These are phyloP conservation scores for Tragulus kanchil DNA, from an alignment of 2,113 vertebrate species.

Conservation along the genomic window DNA sequence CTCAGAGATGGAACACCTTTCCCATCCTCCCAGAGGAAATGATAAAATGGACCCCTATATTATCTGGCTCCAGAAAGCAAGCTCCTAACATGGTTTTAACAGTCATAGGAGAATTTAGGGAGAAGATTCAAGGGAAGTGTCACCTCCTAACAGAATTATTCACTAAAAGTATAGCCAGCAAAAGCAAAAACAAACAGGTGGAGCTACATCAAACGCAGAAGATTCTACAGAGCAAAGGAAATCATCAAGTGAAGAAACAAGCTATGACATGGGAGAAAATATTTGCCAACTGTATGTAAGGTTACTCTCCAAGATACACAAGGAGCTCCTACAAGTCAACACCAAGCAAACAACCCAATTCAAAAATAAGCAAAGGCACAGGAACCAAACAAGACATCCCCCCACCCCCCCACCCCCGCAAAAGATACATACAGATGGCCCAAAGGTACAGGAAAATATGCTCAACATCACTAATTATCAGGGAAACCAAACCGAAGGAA, in stretches of 20 bases:
- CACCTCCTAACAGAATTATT: not conserved
- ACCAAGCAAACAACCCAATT: not conserved
- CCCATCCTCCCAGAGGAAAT: not conserved
- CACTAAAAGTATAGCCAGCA: not conserved
- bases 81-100: fast-evolving
- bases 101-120: not conserved
- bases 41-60: not conserved
- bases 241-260: not conserved
- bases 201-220: not conserved
- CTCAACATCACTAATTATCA: not conserved
- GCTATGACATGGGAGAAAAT: not conserved
- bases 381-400: not conserved
- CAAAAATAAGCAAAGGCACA: not conserved
- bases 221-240: not conserved
- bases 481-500: not conserved
- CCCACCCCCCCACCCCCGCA: not conserved
- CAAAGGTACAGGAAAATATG: not conserved
- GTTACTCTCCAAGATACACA: not conserved
- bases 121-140: not conserved
- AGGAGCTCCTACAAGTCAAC: not conserved
- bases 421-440: not conserved
- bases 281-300: not conserved
- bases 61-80: not conserved
- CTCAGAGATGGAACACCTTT: not conserved
- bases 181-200: not conserved